A percentile compares a stretch with the other conserved stretches of the same genome.
Evolutionary conservation across 2,888 invertebrate genomes (phyloP).

Genomic region (Drosophila imparisetae): DNA sequence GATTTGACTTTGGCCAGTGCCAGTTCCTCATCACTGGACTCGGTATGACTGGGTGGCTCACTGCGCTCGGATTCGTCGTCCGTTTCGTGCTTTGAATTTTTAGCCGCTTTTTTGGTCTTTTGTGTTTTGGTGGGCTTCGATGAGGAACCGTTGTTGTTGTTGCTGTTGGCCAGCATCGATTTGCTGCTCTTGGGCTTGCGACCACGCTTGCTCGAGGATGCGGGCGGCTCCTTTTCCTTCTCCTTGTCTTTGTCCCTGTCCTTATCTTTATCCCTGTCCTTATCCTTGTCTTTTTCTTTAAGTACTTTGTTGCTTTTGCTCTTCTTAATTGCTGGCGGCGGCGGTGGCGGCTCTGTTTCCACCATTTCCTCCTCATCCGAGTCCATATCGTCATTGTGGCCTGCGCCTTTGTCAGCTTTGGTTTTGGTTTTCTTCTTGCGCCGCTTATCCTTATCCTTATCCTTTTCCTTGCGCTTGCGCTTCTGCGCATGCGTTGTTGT

Average conservation of each 20-base stretch:
- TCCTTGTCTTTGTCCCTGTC: constrained; percentile 52
- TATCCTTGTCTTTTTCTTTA: constrained; percentile 59
- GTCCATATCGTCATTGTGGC: constrained; percentile 54
- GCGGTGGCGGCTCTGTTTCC: constrained; percentile 46
- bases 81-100: constrained; percentile 50
- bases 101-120: constrained; percentile 68
- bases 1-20: constrained; percentile 60
- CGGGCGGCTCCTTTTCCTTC: constrained; percentile 35
- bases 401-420: constrained; percentile 50
- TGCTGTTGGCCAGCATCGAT: constrained; percentile 25
- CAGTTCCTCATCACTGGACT: constrained; percentile 68
- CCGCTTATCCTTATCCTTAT: constrained; percentile 77
- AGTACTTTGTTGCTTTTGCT: constrained; percentile 54
- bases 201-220: constrained; percentile 49
- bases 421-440: constrained; percentile 82
- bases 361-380: constrained; percentile 70
- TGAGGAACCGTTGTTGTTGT: constrained; percentile 1
- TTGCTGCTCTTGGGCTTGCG: constrained; percentile 61
- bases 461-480: constrained; percentile 84
- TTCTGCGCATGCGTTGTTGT: constrained; percentile 64
- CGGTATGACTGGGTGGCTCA: constrained; percentile 44
- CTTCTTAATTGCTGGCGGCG: constrained; percentile 46
- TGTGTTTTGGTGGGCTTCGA: constrained; percentile 56
- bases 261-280: constrained; percentile 31
- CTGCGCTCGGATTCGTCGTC: constrained; percentile 63